Percentiles rank a stretch among this genome's conserved stretches.
These are phyloP conservation scores for Chaetodon trifasciatus DNA, from an alignment of 2,797 vertebrate species.

Conservation along the genomic window DNA sequence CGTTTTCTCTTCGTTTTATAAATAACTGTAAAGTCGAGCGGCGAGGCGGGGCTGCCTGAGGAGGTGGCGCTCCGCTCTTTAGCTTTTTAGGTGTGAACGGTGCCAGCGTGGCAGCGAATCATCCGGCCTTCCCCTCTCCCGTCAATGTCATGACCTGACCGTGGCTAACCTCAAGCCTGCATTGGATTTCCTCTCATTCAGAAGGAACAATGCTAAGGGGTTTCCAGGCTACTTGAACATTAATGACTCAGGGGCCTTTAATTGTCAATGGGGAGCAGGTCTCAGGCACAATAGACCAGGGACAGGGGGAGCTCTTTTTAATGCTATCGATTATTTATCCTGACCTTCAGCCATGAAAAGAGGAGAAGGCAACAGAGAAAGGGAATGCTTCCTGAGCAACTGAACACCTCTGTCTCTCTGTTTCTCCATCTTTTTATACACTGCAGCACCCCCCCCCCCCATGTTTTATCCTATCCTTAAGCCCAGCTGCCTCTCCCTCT, in stretches of 20 bases:
- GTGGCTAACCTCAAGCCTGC: conserved; percentile 72
- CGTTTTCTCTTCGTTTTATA: conserved; percentile 59
- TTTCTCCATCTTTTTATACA: conserved; percentile 62
- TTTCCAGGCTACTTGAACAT: conserved; percentile 78
- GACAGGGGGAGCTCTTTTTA: conserved; percentile 64
- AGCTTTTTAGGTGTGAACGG: conserved; percentile 34
- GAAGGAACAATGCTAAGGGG: conserved; percentile 73
- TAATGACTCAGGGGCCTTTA: conserved; percentile 79
- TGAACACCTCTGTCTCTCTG: conserved; percentile 55
- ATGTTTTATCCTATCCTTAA: conserved; percentile 73
- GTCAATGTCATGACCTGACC: conserved; percentile 77
- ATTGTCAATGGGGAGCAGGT: conserved; percentile 72
- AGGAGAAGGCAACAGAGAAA: conserved; percentile 64
- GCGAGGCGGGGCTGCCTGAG: conserved; percentile 6
- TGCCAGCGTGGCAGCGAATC: conserved; percentile 51
- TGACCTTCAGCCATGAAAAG: conserved; percentile 80
- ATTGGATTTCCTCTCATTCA: conserved; percentile 79
- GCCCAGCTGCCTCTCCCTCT: conserved; percentile 67
- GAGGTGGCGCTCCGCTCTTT: conserved; percentile 23
- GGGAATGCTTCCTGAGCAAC: conserved; percentile 74
- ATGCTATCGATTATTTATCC: conserved; percentile 82
- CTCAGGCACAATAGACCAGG: conserved; percentile 65
- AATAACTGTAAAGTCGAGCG: conserved; percentile 49
- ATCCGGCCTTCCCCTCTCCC: neutral
- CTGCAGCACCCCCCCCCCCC: conserved; percentile 25